Conservation (phyloP, 2,113 vertebrate genomes). For the Tupaia tana region DNA sequence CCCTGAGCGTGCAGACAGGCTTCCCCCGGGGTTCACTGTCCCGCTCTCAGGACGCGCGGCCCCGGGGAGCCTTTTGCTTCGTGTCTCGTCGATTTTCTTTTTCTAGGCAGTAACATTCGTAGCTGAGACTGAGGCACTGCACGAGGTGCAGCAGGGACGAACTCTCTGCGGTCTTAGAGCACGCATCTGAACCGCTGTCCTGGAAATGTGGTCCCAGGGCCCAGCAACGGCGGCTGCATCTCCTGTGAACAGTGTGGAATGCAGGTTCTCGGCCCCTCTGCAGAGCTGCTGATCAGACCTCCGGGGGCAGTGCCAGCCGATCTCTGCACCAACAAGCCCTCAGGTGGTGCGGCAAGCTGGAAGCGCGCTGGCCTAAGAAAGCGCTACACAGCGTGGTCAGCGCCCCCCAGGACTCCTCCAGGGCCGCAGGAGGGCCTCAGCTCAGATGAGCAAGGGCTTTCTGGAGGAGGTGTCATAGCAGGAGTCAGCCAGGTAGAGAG, state of each 20-base stretch:
- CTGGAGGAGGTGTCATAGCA: neutral
- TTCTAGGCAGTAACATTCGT: neutral
- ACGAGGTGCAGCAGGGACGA: neutral
- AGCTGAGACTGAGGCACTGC: neutral
- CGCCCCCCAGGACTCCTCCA: neutral
- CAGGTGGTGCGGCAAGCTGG: neutral
- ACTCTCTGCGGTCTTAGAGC: neutral
- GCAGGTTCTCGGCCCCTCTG: neutral
- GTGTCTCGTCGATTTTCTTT: neutral
- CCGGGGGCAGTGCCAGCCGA: neutral
- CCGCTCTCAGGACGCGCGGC: neutral
- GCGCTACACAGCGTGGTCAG: too few relatives aligned
- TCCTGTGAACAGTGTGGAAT: neutral
- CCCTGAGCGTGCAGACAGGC: too few relatives aligned
- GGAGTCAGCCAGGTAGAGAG: neutral
- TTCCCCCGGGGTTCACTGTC: neutral
- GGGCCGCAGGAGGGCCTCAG: neutral
- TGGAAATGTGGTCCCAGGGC: neutral
- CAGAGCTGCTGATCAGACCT: neutral
- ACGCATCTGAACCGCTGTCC: neutral
- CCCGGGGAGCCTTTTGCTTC: neutral
- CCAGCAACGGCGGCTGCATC: neutral
- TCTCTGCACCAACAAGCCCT: neutral
- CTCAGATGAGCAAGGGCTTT: neutral
- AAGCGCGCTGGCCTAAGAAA: neutral